Evolutionary conservation across 2,113 vertebrate species (phyloP).

Genomic region (Ovibos moschatus): DNA sequence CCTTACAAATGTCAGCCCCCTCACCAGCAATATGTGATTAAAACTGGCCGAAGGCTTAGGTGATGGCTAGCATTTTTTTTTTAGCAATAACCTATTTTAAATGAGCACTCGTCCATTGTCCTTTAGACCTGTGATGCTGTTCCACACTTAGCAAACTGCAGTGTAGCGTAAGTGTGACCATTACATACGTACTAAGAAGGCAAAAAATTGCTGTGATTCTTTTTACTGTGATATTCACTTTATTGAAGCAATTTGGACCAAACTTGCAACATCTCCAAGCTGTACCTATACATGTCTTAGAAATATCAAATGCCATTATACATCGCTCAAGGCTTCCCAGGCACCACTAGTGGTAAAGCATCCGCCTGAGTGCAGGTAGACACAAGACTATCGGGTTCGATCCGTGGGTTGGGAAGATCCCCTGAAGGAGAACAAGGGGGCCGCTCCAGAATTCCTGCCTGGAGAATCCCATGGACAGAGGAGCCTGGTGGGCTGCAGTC

Average conservation of each 20-base stretch:
- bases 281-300: background rate
- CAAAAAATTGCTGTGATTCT: background rate
- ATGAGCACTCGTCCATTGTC: no score
- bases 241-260: background rate
- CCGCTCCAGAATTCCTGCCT: background rate
- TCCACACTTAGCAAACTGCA: no score
- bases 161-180: fast-evolving
- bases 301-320: background rate
- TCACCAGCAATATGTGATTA: background rate
- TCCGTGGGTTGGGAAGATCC: background rate
- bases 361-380: fast-evolving
- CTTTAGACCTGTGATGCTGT: fast-evolving
- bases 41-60: background rate
- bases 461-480: background rate
- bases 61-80: background rate
- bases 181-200: background rate
- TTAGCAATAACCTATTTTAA: background rate
- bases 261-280: background rate
- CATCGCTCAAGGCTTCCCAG: background rate
- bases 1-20: background rate
- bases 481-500: background rate
- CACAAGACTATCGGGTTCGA: fast-evolving
- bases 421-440: background rate
- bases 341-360: fast-evolving
- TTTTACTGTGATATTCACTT: background rate